Conservation (phyloP, 2,113 vertebrate species). For the Rana temporaria region DNA sequence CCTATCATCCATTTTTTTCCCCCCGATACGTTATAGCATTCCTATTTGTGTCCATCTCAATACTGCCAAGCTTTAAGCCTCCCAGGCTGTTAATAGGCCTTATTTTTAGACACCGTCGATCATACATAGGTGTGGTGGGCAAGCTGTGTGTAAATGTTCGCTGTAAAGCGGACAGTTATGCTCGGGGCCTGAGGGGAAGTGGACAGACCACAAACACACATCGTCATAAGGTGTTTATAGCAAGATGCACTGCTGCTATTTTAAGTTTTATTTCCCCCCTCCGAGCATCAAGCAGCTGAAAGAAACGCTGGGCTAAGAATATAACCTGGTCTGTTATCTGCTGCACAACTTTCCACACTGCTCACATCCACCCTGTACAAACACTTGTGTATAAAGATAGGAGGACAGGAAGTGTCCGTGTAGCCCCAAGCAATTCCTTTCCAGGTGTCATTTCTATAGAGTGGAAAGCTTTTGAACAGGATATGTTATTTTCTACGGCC, state of each 20-base stretch:
- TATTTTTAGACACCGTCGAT: conserved; percentile 15
- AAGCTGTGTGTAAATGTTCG: conserved; percentile 13
- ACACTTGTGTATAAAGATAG: too few relatives aligned
- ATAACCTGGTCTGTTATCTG: neutral
- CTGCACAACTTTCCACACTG: too few relatives aligned
- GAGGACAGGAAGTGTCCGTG: too few relatives aligned
- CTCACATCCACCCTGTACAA: too few relatives aligned
- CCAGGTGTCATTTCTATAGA: too few relatives aligned
- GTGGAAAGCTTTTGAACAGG: too few relatives aligned
- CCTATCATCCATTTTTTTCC: too few relatives aligned
- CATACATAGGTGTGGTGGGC: conserved; percentile 16
- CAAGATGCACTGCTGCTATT: conserved; percentile 12
- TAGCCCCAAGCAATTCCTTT: too few relatives aligned
- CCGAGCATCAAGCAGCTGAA: neutral
- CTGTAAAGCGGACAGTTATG: conserved; percentile 1
- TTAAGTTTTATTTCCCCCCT: conserved; percentile 19
- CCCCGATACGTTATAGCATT: too few relatives aligned
- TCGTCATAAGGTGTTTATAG: conserved; percentile 15
- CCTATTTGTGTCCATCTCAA: too few relatives aligned
- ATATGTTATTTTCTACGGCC: too few relatives aligned
- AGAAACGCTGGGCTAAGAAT: neutral
- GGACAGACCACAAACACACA: conserved; percentile 3
- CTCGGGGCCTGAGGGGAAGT: conserved; percentile 7
- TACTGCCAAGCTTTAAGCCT: neutral
- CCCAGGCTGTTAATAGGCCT: neutral